These are phyloP conservation scores for Autographa pulchrina DNA, from an alignment of 2,888 invertebrate genomes.

Conservation along the genomic window DNA sequence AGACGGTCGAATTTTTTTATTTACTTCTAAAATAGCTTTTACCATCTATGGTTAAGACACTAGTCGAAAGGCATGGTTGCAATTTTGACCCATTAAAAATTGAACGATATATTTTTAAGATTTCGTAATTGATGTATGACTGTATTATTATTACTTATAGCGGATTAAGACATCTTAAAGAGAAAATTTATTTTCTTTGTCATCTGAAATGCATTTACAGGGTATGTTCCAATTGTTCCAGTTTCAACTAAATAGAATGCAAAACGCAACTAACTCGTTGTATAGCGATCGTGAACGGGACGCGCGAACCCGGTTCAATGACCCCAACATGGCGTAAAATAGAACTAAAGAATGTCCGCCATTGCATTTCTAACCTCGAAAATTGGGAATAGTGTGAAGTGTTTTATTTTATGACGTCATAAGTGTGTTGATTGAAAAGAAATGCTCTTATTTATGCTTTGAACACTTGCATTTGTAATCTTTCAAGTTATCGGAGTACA, in stretches of 20 bases:
- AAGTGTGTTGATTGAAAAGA: conserved; percentile 30
- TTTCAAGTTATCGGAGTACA: background rate
- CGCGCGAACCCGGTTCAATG: conserved; percentile 80
- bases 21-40: too few relatives aligned
- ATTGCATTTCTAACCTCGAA: conserved; percentile 86
- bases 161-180: background rate
- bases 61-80: background rate
- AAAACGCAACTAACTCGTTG: conserved; percentile 69
- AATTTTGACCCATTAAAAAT: background rate
- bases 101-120: too few relatives aligned
- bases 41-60: background rate
- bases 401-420: conserved; percentile 61
- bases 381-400: conserved; percentile 73
- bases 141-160: background rate
- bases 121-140: too few relatives aligned
- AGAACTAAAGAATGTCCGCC: conserved; percentile 87
- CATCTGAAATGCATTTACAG: conserved; percentile 48
- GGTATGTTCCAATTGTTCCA: conserved; percentile 53
- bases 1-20: too few relatives aligned
- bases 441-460: conserved; percentile 3
- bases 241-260: conserved; percentile 66
- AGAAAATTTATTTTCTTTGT: conserved; percentile 12
- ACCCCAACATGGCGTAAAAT: conserved; percentile 87
- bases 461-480: background rate
- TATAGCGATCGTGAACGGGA: conserved; percentile 68